Percentiles rank a stretch among this genome's conserved stretches.
These are phyloP conservation scores for Drosophila ochracea DNA, from an alignment of 2,888 invertebrate genomes.

Conservation along the genomic window DNA sequence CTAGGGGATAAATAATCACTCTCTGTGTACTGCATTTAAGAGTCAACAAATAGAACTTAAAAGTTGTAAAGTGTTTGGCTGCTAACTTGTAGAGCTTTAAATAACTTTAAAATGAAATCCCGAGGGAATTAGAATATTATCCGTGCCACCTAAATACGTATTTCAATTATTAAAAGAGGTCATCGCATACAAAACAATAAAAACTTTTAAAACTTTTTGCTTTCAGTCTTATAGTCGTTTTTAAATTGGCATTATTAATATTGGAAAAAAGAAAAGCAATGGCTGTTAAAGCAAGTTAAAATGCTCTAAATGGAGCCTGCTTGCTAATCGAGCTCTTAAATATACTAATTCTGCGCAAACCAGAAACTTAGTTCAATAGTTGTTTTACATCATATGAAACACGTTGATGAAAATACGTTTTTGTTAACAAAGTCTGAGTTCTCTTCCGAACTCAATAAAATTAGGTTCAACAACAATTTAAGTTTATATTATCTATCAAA, in stretches of 20 bases:
- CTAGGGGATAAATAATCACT: not conserved
- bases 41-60: not conserved
- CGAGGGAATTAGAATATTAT: not conserved
- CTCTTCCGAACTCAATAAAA: not conserved
- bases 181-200: not conserved
- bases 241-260: not conserved
- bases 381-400: not conserved
- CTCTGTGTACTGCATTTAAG: not conserved
- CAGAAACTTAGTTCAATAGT: not conserved
- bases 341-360: not conserved
- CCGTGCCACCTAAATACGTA: too few relatives aligned
- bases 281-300: not conserved
- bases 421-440: not conserved
- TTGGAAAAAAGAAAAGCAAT: not conserved
- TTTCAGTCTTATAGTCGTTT: not conserved
- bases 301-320: not conserved
- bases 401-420: not conserved
- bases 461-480: not conserved
- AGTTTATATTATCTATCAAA: not conserved
- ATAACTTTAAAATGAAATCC: not conserved
- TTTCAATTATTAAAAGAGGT: not conserved
- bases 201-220: not conserved
- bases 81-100: not conserved
- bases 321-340: not conserved
- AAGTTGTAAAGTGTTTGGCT: not conserved